Percentiles rank a stretch among this genome's conserved stretches.
phyloP scores from a whole-genome alignment of 2,888 invertebrate species.

The Ophonus ardosiacus region DNA sequence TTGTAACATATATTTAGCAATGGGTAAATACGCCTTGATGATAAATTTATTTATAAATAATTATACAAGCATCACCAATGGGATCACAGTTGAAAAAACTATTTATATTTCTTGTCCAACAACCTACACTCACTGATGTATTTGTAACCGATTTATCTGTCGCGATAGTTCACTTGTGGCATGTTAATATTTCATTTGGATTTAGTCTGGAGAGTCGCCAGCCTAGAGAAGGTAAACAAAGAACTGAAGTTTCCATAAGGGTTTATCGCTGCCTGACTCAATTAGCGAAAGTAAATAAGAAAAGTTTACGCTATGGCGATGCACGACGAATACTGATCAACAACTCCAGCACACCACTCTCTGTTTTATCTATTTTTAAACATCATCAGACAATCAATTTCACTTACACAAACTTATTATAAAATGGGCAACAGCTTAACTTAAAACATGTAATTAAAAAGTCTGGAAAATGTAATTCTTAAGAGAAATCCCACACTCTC shows the following conservation, averaged over 20 bases:
- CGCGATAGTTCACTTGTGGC: not conserved
- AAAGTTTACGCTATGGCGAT: conserved; percentile 7
- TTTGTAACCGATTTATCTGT: not conserved
- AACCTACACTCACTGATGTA: not conserved
- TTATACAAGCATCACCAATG: too few species aligned
- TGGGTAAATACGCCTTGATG: too few species aligned
- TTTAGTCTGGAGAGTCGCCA: not conserved
- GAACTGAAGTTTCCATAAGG: conserved; percentile 12
- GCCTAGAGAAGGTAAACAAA: not conserved
- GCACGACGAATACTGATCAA: not conserved
- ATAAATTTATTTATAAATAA: too few species aligned
- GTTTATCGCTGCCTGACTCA: conserved; percentile 14
- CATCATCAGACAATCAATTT: not conserved
- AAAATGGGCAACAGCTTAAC: too few species aligned
- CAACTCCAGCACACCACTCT: not conserved
- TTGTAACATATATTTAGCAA: too few species aligned
- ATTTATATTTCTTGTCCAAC: too few species aligned
- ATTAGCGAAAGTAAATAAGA: conserved; percentile 44
- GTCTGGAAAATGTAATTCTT: too few species aligned
- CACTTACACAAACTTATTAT: not conserved
- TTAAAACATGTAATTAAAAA: too few species aligned
- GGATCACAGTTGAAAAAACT: too few species aligned
- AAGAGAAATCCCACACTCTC: too few species aligned
- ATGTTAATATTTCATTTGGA: not conserved
- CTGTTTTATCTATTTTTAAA: not conserved